Conservation (phyloP, 2,888 invertebrate genomes). For the Sisyra nigra region DNA sequence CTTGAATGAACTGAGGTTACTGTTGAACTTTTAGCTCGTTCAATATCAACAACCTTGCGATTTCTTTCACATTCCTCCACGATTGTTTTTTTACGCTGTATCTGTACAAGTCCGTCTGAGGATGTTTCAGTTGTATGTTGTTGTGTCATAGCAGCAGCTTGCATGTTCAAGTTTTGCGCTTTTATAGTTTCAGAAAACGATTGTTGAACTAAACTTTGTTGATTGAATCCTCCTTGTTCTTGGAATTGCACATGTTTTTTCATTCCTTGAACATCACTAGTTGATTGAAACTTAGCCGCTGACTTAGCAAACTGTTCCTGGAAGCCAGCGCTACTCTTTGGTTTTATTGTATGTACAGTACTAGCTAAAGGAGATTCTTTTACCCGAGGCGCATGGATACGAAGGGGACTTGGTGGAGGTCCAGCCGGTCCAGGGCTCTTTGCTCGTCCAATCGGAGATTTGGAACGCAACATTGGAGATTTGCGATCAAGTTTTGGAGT, state of each 20-base stretch:
- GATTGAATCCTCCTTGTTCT: conserved; percentile 24
- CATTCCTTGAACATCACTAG: conserved; percentile 28
- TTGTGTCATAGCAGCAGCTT: conserved; percentile 17
- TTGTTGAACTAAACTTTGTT: conserved; percentile 17
- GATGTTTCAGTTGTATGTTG: conserved; percentile 16
- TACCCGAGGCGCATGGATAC: conserved; percentile 45
- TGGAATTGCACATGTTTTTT: conserved; percentile 33
- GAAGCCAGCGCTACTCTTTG: conserved; percentile 12
- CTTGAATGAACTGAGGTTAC: not conserved
- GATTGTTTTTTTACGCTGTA: conserved; percentile 44
- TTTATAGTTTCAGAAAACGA: conserved; percentile 14
- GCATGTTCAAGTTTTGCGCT: conserved; percentile 17
- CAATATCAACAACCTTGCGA: conserved; percentile 44
- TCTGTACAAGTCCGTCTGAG: conserved; percentile 28
- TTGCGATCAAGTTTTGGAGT: conserved; percentile 33
- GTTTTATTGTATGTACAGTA: too few relatives aligned
- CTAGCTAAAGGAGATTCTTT: conserved; percentile 18
- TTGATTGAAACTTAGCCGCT: conserved; percentile 22
- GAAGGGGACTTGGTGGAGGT: conserved; percentile 49
- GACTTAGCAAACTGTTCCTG: conserved; percentile 20
- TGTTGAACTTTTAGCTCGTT: conserved; percentile 27
- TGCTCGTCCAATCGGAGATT: conserved; percentile 19
- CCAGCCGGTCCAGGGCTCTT: conserved; percentile 30
- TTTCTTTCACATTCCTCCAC: conserved; percentile 51
- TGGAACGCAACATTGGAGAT: conserved; percentile 13